Base-by-base conservation (phyloP, 2,113 vertebrate genomes). In the Cyphomyrus discorhynchus region DNA sequence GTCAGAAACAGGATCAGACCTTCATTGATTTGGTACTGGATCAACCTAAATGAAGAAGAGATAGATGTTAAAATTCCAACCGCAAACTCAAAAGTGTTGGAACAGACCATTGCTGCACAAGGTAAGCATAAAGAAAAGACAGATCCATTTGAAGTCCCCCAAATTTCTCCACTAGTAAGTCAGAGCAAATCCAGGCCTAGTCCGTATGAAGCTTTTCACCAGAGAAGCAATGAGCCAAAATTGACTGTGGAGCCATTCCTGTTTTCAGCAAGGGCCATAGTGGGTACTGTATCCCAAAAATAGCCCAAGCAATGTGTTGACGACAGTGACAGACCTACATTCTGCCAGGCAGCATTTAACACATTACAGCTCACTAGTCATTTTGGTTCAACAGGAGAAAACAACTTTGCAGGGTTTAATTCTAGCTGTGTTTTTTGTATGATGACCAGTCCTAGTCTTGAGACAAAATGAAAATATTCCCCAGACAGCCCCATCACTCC, bases 1-100 rank as follows among this genome's bases (percentile, higher is more conserved):
- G 97, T 98, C 94, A 98, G 91, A 96, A 99, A 99, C 92, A 97
- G 88, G 86, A 99, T 95, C 93, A 98, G 96, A 88, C 97, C 97
- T 80, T 98, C 97, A 50, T 96, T 96, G 83, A 95, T 96, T 91
- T 95, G 95, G 96, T 96, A 99, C 91, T 97, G 98, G 93, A 99
- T 97, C 91, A 99, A 95, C 91, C 98, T 99, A 95, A 83, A 92
- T 84, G 88, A 47, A 45, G 70, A 21, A 56, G n/a, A 90, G 35
- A 89, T 35, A 19, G n/a, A 46, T 31, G 62, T 31, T 31, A 70
- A 31, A 70, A 70, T 31, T 31, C n/a, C 62, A 70, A n/a, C 2
- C 15, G 47, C 8, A 35, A 39, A 39, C 74, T 39, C 74, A 42
- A 42, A 2, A 42, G 74, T 80, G 13, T 42, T 39, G 74, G 70